phyloP scores from a whole-genome alignment of 2,113 vertebrate genomes.

The Microcebus tavaratra region DNA sequence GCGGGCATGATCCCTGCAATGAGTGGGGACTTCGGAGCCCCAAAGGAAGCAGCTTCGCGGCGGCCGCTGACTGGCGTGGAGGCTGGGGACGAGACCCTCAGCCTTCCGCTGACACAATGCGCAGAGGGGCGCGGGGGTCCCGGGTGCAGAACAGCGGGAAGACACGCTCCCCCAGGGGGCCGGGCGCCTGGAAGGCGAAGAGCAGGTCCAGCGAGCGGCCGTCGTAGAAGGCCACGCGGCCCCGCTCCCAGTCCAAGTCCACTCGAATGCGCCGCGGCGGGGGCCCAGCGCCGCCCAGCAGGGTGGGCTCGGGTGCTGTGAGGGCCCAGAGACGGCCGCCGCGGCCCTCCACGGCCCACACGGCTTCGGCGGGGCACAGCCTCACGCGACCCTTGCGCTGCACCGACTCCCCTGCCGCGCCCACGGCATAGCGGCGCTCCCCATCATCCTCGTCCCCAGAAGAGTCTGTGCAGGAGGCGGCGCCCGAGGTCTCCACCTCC shows the following conservation, averaged over 20 bases:
- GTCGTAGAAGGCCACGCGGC: conserved; percentile 91
- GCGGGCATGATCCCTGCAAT: not conserved
- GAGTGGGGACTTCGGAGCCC: not conserved
- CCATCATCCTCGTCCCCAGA: not conserved
- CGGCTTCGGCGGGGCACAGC: conserved; percentile 69
- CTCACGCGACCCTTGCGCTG: conserved; percentile 87
- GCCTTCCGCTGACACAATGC: conserved; percentile 58
- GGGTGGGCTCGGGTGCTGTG: conserved; percentile 77
- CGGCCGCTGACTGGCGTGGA: too few species aligned
- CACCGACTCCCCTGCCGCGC: conserved; percentile 86
- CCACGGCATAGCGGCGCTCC: conserved; percentile 86
- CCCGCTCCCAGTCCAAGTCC: conserved; percentile 90
- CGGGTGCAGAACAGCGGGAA: conserved; percentile 89
- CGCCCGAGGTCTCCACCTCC: conserved; percentile 90
- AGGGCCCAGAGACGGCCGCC: conserved; percentile 81
- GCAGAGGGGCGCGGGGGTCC: conserved; percentile 72
- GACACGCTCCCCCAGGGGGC: conserved; percentile 87
- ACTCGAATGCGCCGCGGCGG: conserved; percentile 86
- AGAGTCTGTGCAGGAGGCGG: conserved; percentile 46
- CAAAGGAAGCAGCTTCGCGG: not conserved
- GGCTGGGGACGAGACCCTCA: not conserved
- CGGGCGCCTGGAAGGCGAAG: conserved; percentile 87
- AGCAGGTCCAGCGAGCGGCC: conserved; percentile 90
- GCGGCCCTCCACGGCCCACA: conserved; percentile 83
- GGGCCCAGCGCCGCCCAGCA: conserved; percentile 52